Conservation (phyloP, 2,113 vertebrate genomes). For the Coryphaenoides rupestris region DNA sequence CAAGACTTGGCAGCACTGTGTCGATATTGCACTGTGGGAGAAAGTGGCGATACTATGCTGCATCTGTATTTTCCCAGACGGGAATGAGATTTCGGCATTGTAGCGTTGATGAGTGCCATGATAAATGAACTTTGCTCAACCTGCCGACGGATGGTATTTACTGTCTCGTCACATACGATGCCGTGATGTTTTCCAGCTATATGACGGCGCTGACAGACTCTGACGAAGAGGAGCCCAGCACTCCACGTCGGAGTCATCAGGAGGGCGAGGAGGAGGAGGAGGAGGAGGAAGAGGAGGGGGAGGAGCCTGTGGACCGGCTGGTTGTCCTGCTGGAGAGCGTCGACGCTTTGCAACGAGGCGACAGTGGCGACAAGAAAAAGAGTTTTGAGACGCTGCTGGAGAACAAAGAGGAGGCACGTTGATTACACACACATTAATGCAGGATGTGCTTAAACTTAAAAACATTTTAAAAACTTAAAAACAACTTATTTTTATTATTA, state of each 20-base stretch:
- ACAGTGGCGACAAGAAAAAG: slow-evolving; percentile 76
- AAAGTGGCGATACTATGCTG: too few relatives aligned
- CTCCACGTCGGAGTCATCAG: slow-evolving; percentile 34
- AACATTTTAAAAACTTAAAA: too few relatives aligned
- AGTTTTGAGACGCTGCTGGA: slow-evolving; percentile 78
- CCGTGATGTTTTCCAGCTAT: slow-evolving; percentile 76
- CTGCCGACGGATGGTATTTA: too few relatives aligned
- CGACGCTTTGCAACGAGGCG: slow-evolving; percentile 76
- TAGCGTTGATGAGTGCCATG: too few relatives aligned
- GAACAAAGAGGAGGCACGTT: slow-evolving; percentile 78
- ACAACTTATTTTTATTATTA: too few relatives aligned
- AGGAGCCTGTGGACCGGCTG: slow-evolving; percentile 62
- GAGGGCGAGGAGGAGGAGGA: slow-evolving; percentile 27
- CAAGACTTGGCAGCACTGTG: too few relatives aligned
- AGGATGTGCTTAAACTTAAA: too few relatives aligned
- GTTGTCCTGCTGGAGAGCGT: slow-evolving; percentile 71
- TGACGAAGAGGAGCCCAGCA: slow-evolving; percentile 79
- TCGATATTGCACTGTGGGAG: too few relatives aligned
- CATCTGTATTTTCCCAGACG: too few relatives aligned
- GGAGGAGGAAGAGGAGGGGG: slow-evolving; percentile 23
- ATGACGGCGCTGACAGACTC: slow-evolving; percentile 92
- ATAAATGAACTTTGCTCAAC: too few relatives aligned
- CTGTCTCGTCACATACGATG: too few relatives aligned
- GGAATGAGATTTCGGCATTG: too few relatives aligned
- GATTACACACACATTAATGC: background rate